phyloP scores from a whole-genome alignment of 2,113 vertebrate species.

The Nesogale talazaci region DNA sequence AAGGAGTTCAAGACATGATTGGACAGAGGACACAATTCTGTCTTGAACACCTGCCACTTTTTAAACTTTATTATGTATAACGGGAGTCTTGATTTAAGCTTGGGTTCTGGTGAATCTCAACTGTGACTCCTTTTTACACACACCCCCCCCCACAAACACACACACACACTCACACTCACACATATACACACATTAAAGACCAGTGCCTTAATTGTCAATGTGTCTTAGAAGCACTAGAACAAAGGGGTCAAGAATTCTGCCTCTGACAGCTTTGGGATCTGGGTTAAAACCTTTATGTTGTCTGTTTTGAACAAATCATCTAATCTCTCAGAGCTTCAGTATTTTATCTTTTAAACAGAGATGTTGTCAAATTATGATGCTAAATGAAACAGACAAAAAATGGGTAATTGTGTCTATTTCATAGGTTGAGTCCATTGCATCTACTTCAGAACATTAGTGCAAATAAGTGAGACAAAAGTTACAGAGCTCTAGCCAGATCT shows the following conservation, averaged over 20 bases:
- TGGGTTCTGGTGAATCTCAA: background rate
- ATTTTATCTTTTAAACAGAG: conserved; percentile 3
- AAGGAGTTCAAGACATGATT: background rate
- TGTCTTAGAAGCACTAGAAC: background rate
- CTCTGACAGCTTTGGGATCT: background rate
- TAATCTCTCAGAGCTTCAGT: background rate
- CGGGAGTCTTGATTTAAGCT: background rate
- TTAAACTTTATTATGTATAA: background rate
- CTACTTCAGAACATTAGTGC: background rate
- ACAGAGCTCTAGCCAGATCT: background rate
- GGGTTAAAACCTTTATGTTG: background rate
- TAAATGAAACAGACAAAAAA: background rate
- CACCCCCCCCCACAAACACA: no score
- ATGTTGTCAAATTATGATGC: background rate
- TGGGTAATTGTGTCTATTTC: background rate
- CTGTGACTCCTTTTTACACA: background rate
- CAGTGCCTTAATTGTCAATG: background rate
- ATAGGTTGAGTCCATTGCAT: background rate
- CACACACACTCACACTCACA: no score
- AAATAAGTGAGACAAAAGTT: background rate
- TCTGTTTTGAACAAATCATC: background rate
- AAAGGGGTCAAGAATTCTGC: background rate
- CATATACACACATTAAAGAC: background rate
- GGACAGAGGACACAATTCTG: background rate
- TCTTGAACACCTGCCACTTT: background rate